These are phyloP conservation scores for Amphimedon queenslandica DNA, from an alignment of 37 sponge, comb jelly and placozoan species.

Conservation along the genomic window DNA sequence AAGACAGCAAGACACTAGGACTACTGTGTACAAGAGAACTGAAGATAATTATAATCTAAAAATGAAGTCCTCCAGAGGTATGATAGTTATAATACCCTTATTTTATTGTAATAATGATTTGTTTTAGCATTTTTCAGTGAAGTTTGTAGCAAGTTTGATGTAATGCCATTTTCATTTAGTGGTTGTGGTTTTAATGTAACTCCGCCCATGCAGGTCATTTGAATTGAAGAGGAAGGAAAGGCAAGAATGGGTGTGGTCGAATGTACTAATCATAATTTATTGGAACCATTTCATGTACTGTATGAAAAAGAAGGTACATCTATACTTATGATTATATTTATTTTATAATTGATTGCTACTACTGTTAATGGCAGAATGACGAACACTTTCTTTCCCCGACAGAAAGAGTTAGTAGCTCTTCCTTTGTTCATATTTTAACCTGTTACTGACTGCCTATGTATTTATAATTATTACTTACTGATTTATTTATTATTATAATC, in stretches of 20 bases:
- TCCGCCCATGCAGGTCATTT: slow-evolving; percentile 19
- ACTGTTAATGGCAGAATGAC: no score
- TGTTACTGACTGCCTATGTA: no score
- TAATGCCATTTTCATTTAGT: slow-evolving; percentile 81
- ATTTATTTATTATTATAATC: no score
- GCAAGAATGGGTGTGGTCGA: slow-evolving; percentile 96
- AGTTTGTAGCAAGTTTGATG: slow-evolving; percentile 71
- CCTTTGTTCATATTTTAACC: no score
- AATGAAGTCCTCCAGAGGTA: slow-evolving; percentile 92
- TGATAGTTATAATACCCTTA: not conserved
- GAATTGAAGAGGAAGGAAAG: slow-evolving; percentile 96
- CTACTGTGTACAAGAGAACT: slow-evolving; percentile 88
- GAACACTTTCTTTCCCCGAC: no score
- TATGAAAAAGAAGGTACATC: slow-evolving; percentile 96
- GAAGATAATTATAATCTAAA: slow-evolving; percentile 85
- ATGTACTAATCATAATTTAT: slow-evolving; percentile 90
- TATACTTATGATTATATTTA: not conserved
- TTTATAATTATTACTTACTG: no score
- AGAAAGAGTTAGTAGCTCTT: no score
- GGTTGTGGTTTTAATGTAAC: not conserved
- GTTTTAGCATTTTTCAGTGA: slow-evolving; percentile 89
- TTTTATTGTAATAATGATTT: not conserved
- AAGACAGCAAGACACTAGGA: slow-evolving; percentile 63
- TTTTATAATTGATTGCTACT: not conserved
- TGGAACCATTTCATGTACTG: slow-evolving; percentile 92